Conservation (phyloP, 2,797 vertebrate species). For the Euthynnus affinis region DNA sequence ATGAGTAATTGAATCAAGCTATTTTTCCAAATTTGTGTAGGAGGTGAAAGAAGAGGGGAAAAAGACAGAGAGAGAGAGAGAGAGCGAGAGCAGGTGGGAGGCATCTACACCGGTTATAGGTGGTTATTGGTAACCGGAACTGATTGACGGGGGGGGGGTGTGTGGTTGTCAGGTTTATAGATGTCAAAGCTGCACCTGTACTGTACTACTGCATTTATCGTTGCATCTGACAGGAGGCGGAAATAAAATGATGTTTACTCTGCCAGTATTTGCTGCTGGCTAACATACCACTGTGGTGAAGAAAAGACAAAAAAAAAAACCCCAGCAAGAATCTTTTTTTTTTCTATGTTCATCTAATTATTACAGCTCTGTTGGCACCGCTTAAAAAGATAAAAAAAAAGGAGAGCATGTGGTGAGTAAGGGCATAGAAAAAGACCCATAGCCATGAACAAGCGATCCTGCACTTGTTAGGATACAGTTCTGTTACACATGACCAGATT, state of each 20-base stretch:
- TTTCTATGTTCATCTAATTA: too few species aligned
- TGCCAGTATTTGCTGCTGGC: slow-evolving; percentile 1
- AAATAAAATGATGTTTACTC: slow-evolving; percentile 24
- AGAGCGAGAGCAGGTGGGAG: slow-evolving; percentile 56
- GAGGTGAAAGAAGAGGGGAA: slow-evolving; percentile 31
- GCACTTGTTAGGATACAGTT: not conserved
- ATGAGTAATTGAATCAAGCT: slow-evolving; percentile 68
- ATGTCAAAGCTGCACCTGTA: slow-evolving; percentile 59
- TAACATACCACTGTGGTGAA: slow-evolving; percentile 4
- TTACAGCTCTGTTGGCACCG: too few species aligned
- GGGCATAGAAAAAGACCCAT: not conserved
- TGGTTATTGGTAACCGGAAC: slow-evolving; percentile 52
- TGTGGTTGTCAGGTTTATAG: slow-evolving; percentile 30
- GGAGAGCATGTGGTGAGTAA: not conserved
- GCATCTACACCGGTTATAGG: slow-evolving; percentile 55
- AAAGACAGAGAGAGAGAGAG: not conserved
- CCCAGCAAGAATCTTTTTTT: too few species aligned
- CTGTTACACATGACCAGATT: slow-evolving; percentile 4
- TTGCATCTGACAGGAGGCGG: slow-evolving; percentile 11
- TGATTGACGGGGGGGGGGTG: slow-evolving; percentile 53
- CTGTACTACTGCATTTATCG: not conserved
- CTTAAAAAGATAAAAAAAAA: too few species aligned
- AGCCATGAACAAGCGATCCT: not conserved
- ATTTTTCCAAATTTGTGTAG: slow-evolving; percentile 74
- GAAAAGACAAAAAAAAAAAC: not conserved